phyloP scores from a whole-genome alignment of 2,888 invertebrate species.

The Andrena dorsata region DNA sequence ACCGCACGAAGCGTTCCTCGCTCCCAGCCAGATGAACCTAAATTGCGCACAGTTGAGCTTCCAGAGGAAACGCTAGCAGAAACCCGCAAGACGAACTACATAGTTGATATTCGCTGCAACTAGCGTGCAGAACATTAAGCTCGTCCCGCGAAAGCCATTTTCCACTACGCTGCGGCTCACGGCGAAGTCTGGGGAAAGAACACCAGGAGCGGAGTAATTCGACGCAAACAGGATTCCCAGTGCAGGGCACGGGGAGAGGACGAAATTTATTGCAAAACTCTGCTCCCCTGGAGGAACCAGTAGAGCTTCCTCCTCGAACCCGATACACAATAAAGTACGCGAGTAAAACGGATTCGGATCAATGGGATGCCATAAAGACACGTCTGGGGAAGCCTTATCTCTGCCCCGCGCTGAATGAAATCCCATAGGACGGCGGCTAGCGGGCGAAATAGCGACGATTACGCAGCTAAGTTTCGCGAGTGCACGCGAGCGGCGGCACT shows the following conservation, averaged over 20 bases:
- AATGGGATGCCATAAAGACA: conserved; percentile 60
- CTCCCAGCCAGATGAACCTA: too few relatives aligned
- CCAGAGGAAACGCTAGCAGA: too few relatives aligned
- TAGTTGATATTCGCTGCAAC: too few relatives aligned
- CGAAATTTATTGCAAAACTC: conserved; percentile 26
- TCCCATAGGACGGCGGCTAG: conserved; percentile 42
- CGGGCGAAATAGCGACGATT: conserved; percentile 39
- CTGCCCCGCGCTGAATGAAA: conserved; percentile 34
- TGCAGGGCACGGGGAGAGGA: neutral
- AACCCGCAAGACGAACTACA: too few relatives aligned
- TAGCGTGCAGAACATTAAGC: neutral
- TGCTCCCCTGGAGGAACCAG: neutral
- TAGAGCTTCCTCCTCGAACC: conserved; percentile 41
- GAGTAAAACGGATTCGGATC: conserved; percentile 60
- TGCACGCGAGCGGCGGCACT: conserved; percentile 2
- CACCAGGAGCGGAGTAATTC: conserved; percentile 10
- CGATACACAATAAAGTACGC: conserved; percentile 47
- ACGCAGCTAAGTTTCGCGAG: conserved; percentile 33
- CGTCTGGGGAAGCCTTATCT: conserved; percentile 62
- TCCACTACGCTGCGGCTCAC: too few relatives aligned
- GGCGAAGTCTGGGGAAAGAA: neutral
- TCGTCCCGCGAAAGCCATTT: neutral
- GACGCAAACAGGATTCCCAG: conserved; percentile 4
- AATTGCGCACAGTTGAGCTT: too few relatives aligned
- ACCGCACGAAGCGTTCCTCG: too few relatives aligned